A percentile compares a stretch with the other conserved stretches of the same genome.
phyloP scores from a whole-genome alignment of 2,888 invertebrate genomes.

The Meganola albula region DNA sequence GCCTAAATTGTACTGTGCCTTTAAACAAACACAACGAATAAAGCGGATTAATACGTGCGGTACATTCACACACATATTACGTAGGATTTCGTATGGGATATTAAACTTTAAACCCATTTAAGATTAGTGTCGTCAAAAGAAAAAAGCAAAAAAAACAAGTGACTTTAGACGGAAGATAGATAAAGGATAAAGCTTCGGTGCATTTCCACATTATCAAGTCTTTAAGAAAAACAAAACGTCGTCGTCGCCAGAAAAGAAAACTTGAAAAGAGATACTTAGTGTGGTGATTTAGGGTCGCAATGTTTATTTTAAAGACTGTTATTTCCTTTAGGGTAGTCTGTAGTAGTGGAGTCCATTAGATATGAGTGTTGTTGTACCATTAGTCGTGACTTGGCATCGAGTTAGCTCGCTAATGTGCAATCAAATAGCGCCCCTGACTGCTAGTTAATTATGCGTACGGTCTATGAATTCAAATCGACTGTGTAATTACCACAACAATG shows the following conservation, averaged over 20 bases:
- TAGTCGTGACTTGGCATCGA: conserved; percentile 70
- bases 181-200: no score
- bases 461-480: conserved; percentile 61
- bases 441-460: conserved; percentile 64
- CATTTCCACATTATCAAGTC: conserved; percentile 40
- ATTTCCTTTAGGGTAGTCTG: conserved; percentile 20
- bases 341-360: conserved; percentile 31
- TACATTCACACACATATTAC: no score
- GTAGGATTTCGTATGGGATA: no score
- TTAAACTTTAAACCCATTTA: no score
- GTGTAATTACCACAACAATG: conserved; percentile 46
- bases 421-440: conserved; percentile 59
- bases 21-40: no score
- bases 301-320: conserved; percentile 17
- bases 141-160: no score
- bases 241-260: conserved; percentile 28
- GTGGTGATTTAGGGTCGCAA: conserved; percentile 21
- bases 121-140: no score
- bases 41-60: no score
- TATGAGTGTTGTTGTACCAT: conserved; percentile 48
- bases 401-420: conserved; percentile 65
- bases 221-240: conserved; percentile 35
- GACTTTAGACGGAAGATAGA: no score
- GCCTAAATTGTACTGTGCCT: no score
- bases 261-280: conserved; percentile 23